Conservation (phyloP, 2,113 vertebrate genomes). For the Girardinichthys multiradiatus region DNA sequence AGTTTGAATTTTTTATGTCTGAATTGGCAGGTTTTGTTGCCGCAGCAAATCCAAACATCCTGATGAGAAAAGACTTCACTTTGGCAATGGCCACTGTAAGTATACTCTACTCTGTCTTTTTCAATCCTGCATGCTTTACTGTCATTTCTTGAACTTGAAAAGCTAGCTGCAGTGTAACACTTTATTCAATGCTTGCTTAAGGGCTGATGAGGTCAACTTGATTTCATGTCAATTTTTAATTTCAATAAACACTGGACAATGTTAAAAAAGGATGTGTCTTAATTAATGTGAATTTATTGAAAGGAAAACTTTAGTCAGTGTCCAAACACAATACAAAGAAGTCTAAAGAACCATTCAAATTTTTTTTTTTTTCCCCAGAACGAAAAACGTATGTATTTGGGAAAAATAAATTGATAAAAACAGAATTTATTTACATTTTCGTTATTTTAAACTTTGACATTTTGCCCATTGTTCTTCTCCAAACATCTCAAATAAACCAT, state of each 20-base stretch:
- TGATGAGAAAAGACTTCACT: conserved; percentile 95
- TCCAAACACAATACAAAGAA: background rate
- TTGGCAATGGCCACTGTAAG: conserved; percentile 97
- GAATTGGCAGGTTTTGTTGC: conserved; percentile 91
- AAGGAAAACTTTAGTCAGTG: conserved; percentile 20
- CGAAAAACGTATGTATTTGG: too few relatives aligned
- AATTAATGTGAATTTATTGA: conserved; percentile 37
- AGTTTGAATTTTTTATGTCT: conserved; percentile 66
- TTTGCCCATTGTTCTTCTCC: conserved; percentile 11
- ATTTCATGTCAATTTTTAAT: background rate
- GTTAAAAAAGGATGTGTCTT: conserved; percentile 38
- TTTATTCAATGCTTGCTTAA: background rate
- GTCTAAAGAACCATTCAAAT: too few relatives aligned
- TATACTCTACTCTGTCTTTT: conserved; percentile 57
- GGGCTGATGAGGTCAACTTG: background rate
- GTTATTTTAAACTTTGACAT: background rate
- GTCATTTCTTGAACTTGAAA: background rate
- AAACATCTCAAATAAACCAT: background rate
- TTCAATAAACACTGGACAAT: too few relatives aligned
- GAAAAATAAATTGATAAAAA: too few relatives aligned
- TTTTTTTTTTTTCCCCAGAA: too few relatives aligned
- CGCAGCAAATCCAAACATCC: conserved; percentile 94
- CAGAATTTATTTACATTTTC: background rate
- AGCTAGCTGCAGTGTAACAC: too few relatives aligned
- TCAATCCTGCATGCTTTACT: background rate